phyloP scores from a whole-genome alignment of 2,888 invertebrate species.

The Dione vanillae region DNA sequence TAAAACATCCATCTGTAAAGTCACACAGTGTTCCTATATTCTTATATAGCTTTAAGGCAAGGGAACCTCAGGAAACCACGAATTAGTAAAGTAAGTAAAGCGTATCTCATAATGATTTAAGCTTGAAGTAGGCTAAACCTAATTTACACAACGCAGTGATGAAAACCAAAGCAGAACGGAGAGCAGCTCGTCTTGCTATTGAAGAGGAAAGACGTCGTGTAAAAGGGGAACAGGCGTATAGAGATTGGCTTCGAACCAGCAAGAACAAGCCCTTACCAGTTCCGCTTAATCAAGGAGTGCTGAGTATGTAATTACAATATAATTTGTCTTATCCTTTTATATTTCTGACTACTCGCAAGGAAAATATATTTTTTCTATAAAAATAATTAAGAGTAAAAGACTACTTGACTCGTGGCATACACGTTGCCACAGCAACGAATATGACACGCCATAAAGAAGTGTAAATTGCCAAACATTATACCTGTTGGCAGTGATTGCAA shows the following conservation, averaged over 20 bases:
- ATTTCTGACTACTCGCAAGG: background rate
- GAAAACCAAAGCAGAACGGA: conserved; percentile 77
- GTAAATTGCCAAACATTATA: no score
- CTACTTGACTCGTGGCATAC: no score
- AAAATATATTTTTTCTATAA: no score
- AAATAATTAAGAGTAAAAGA: no score
- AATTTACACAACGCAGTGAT: conserved; percentile 53
- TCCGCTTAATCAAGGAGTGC: conserved; percentile 85
- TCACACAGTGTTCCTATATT: no score
- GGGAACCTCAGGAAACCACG: no score
- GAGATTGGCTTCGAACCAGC: conserved; percentile 85
- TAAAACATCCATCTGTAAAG: no score
- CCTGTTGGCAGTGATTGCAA: no score
- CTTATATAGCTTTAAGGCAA: no score
- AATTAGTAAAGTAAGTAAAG: no score
- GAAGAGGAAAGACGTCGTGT: conserved; percentile 81
- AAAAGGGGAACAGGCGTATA: conserved; percentile 84
- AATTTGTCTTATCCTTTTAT: background rate
- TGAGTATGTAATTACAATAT: conserved; percentile 72
- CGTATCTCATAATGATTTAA: background rate
- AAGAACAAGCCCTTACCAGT: conserved; percentile 86
- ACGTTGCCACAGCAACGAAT: no score
- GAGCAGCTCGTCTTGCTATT: conserved; percentile 74
- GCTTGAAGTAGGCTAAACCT: background rate
- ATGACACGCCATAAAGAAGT: no score